A percentile compares a stretch with the other conserved stretches of the same genome.
Conservation (phyloP, 2,113 vertebrate species). For the Clarias gariepinus region DNA sequence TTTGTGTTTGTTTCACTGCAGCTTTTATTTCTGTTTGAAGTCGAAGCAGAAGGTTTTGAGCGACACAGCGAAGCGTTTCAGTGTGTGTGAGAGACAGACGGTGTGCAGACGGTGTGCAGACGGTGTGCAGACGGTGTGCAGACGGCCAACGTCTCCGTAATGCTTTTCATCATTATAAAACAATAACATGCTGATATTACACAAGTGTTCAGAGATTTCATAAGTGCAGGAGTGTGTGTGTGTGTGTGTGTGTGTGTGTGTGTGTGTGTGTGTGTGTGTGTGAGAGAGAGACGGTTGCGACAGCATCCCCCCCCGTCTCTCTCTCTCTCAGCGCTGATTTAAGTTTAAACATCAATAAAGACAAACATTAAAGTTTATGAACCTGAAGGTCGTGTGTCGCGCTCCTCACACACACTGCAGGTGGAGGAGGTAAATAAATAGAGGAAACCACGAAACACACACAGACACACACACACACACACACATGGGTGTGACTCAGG, state of each 20-base stretch:
- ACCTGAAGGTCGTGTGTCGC: neutral
- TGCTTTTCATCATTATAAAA: neutral
- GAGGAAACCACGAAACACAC: neutral
- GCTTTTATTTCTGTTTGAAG: no score
- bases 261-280: no score
- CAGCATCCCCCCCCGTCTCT: no score
- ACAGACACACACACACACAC: conserved; percentile 3
- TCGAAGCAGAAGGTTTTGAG: no score
- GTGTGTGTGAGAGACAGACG: no score
- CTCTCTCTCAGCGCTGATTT: neutral
- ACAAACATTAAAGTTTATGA: neutral
- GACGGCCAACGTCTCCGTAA: neutral
- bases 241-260: no score
- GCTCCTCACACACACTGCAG: no score
- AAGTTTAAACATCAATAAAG: neutral
- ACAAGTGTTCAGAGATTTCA: neutral
- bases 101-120: no score
- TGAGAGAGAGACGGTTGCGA: no score
- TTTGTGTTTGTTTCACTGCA: neutral
- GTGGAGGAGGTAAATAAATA: neutral
- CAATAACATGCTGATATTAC: neutral
- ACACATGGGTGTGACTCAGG: neutral
- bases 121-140: no score
- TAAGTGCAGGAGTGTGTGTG: neutral
- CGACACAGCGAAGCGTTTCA: no score